Conservation (phyloP, 2,888 invertebrate species). For the Eristalis intricaria region DNA sequence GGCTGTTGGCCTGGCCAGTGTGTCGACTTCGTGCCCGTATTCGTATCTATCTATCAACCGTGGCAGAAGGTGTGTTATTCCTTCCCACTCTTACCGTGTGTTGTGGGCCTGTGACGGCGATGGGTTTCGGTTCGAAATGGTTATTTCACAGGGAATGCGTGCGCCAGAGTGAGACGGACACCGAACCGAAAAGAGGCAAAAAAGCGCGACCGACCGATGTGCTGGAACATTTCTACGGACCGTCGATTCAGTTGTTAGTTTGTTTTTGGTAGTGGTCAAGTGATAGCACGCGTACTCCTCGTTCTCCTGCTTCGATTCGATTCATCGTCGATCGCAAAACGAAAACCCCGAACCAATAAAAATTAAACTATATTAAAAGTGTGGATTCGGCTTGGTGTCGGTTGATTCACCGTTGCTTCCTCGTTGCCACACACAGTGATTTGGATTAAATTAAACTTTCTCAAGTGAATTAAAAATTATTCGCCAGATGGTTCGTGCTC, state of each 20-base stretch:
- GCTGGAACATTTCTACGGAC: constrained; percentile 68
- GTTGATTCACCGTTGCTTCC: neutral
- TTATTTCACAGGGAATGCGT: constrained; percentile 57
- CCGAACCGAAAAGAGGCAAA: constrained; percentile 27
- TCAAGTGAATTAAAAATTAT: neutral
- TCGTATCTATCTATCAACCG: constrained; percentile 59
- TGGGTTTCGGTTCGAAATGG: constrained; percentile 68
- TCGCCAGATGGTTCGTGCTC: neutral
- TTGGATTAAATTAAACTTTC: neutral
- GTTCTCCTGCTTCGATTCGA: constrained; percentile 14
- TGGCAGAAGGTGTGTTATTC: constrained; percentile 62
- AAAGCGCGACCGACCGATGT: constrained; percentile 66
- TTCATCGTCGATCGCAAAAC: neutral
- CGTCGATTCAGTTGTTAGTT: constrained; percentile 71
- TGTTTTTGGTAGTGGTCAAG: constrained; percentile 70
- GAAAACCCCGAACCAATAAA: neutral
- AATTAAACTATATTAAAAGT: neutral
- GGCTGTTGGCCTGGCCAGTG: constrained; percentile 43
- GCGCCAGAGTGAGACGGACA: constrained; percentile 58
- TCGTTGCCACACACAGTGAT: neutral
- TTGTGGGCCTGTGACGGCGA: constrained; percentile 55
- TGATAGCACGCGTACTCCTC: constrained; percentile 63
- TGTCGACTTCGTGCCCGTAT: neutral
- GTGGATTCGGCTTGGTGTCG: neutral
- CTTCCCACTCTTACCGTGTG: constrained; percentile 50